Base-by-base conservation (phyloP, 2,888 invertebrate species). In the Platycheirus rosarum region DNA sequence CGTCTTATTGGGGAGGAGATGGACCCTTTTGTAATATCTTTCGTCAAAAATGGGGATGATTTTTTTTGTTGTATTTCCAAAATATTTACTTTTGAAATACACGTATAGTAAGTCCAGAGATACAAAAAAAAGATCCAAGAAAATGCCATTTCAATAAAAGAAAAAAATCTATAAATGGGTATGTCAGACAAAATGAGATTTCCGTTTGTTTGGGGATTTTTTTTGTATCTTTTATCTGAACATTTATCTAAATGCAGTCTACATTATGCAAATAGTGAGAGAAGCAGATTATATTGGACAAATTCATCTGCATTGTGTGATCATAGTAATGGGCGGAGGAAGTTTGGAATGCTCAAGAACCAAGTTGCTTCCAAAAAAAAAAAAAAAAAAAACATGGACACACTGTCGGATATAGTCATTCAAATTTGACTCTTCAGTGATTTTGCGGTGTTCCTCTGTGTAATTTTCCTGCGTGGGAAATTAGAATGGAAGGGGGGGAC, bases 111-210 rank as follows among this genome's bases (percentile, higher is more conserved):
- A 40, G 37, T 51, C 18, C 42, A n/a, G 3, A 37, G 55, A 35
- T 29, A 13, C 9, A 23, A 7, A n/a, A 9, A 20, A 13, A 13
- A 37, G 16, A 13, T 46, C n/a, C 0, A 32, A 48, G 5, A 40
- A 49, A 26, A 60, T 13, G 14, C 46, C 18, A 60, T 51, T 62
- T 42, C 42, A 62, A 70, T 49, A 55, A 55, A 46, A 40, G 49
- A 51, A 65, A n/a, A 29, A 53, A 35, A 49, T 14, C 49, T 26
- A 3, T 8, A 65, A 16, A 42, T 48, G 13, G 37, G 40, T 46
- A 63, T 55, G 48, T 26, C 48, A 66, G 57, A 65, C 32, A 14
- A 66, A 65, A 74, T 14, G 55, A 48, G 26, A 63, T 48, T 44
- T 63, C 63, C 44, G 63, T 53, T 63, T 44, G 20, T 26, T 44